Conservation (phyloP, 1,140 invertebrate genomes). For the Hydropsyche tenuis region DNA sequence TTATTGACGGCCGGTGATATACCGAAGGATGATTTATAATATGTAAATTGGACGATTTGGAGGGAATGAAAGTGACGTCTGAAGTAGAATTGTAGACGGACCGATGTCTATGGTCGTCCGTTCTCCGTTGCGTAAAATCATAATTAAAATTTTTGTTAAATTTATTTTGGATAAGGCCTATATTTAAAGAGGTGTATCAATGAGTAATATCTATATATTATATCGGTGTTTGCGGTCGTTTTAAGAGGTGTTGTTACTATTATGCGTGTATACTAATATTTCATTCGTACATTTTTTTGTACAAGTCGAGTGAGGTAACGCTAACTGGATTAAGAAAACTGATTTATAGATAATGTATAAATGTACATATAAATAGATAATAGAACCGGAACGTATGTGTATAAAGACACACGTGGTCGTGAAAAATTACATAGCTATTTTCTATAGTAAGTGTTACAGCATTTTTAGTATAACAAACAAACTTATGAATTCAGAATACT, state of each 20-base stretch:
- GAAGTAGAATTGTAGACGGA: too few relatives aligned
- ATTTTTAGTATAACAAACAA: too few relatives aligned
- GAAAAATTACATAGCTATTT: not conserved
- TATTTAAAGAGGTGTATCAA: slow-evolving; percentile 16
- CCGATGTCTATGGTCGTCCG: too few relatives aligned
- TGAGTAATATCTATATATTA: slow-evolving; percentile 23
- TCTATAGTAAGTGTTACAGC: too few relatives aligned
- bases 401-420: slow-evolving; percentile 4
- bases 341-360: slow-evolving; percentile 29
- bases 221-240: slow-evolving; percentile 18
- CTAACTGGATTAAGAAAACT: slow-evolving; percentile 26
- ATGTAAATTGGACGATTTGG: slow-evolving; percentile 41
- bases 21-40: slow-evolving; percentile 39
- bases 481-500: too few relatives aligned
- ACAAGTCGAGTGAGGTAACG: slow-evolving; percentile 1
- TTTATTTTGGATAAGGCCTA: not conserved
- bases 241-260: slow-evolving; percentile 21
- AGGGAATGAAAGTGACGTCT: slow-evolving; percentile 13
- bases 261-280: slow-evolving; percentile 17
- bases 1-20: slow-evolving; percentile 44
- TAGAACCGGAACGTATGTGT: not conserved
- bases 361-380: too few relatives aligned
- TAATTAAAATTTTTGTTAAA: slow-evolving; percentile 2
- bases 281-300: slow-evolving; percentile 8
- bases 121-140: not conserved